Evolutionary conservation across 2,797 vertebrate species (phyloP).

Genomic region (Gymnodraco acuticeps): DNA sequence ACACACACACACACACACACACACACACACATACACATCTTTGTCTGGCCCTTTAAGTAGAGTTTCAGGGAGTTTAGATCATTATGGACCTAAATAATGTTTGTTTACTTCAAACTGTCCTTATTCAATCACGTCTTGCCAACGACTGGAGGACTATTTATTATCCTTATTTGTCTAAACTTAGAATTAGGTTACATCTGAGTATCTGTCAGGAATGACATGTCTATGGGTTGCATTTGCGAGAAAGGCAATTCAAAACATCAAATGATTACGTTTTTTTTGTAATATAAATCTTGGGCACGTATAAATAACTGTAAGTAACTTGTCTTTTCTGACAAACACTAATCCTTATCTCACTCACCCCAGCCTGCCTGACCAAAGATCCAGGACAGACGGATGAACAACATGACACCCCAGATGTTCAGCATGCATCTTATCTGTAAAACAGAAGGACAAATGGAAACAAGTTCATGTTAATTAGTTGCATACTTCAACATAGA

Average conservation of each 20-base stretch:
- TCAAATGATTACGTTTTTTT: background rate
- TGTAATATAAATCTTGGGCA: background rate
- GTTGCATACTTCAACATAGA: background rate
- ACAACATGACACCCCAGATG: conserved; percentile 99
- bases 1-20: background rate
- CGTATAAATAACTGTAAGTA: background rate
- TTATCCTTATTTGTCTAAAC: conserved; percentile 31
- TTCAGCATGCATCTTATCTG: conserved; percentile 99
- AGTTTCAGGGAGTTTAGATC: conserved; percentile 21
- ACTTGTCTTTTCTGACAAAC: background rate
- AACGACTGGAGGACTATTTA: conserved; percentile 18
- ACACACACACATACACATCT: background rate
- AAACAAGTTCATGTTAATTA: background rate
- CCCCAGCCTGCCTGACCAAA: conserved; percentile 98
- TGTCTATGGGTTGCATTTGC: background rate
- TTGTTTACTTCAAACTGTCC: conserved; percentile 28
- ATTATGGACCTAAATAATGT: conserved; percentile 19
- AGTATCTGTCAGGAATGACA: background rate
- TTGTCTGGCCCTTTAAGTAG: conserved; percentile 26
- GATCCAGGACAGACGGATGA: conserved; percentile 99
- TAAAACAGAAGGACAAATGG: conserved; percentile 31
- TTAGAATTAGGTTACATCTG: conserved; percentile 10
- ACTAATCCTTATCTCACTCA: conserved; percentile 70
- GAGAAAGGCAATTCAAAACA: background rate
- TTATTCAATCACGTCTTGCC: conserved; percentile 37